Base-by-base conservation (phyloP, 1,140 invertebrate genomes). In the Habropoda laboriosa region DNA sequence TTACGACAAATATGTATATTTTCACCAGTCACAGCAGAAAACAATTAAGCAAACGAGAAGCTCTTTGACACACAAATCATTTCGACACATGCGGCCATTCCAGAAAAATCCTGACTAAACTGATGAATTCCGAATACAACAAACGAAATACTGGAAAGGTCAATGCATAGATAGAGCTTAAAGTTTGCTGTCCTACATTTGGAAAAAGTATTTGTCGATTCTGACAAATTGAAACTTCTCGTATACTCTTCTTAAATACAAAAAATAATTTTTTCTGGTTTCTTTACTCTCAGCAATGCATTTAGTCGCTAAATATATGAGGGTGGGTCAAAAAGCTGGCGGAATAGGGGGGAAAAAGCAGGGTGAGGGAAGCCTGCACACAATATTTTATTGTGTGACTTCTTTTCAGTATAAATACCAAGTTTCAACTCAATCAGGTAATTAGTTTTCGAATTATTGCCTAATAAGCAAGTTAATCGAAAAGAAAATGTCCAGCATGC, bases 61-160 rank as follows among this genome's bases (percentile, higher is more conserved):
- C 95, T 49, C 95, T 92, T 81, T 95, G 95, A 80, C 97, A 98
- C 91, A 98, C 97, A 40, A 98, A 98, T 92, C 97, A 97, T 91
- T 95, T 95, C 88, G 97, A 98, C 91, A 97, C 97, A 49, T 96
- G 94, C 83, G 97, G 97, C 82, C 97, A 98, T 95, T 97, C 96
- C 18, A 95, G 97, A 92, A 98, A 98, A 93, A 96, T 98, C 88
- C 92, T 96, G 3, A 97, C 96, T 10, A 98, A 98, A 92, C 92
- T 98, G 64, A 94, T 96, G 91, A 98, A 98, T 89, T 96, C 97
- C 3, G 96, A 98, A 92, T 95, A 95, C 74, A 98, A 98, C 89
- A 96, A 95, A 89, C 96, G 97, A 89, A 87, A 92, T 12, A 93
- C 94, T 72, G 89, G 90, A 6, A 94, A 94, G 82, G 91, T 90